phyloP scores from a whole-genome alignment of 1,140 invertebrate genomes.

The Drosophila ficusphila region DNA sequence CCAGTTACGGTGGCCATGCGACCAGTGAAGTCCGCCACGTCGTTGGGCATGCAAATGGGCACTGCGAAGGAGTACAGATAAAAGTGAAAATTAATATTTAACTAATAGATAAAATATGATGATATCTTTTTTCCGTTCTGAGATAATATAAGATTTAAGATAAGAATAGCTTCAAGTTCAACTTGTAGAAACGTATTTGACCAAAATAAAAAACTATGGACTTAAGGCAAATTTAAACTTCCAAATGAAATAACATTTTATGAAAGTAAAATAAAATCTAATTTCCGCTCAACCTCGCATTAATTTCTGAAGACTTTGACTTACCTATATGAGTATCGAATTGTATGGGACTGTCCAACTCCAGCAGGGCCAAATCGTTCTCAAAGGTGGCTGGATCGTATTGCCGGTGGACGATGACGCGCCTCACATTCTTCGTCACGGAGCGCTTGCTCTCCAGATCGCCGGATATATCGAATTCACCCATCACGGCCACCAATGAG shows the following conservation, averaged over 20 bases:
- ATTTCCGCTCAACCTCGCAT: too few species aligned
- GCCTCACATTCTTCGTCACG: conserved; percentile 91
- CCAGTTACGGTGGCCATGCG: conserved; percentile 93
- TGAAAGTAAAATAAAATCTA: too few species aligned
- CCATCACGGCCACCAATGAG: conserved; percentile 94
- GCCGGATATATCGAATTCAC: conserved; percentile 94
- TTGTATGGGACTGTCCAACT: conserved; percentile 92
- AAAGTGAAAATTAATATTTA: background rate
- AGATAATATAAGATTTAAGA: too few species aligned
- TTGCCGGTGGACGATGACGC: conserved; percentile 94
- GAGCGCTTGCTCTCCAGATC: conserved; percentile 91
- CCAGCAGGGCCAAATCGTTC: conserved; percentile 94
- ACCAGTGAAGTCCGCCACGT: conserved; percentile 92
- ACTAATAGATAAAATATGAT: background rate
- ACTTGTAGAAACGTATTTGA: too few species aligned
- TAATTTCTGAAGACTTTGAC: too few species aligned
- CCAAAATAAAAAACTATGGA: too few species aligned
- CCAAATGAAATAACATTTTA: too few species aligned
- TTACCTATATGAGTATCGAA: conserved; percentile 93
- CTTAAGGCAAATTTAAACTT: too few species aligned
- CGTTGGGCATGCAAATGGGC: conserved; percentile 95
- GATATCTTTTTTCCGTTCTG: too few species aligned
- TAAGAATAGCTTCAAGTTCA: too few species aligned
- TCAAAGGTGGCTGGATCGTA: conserved; percentile 96
- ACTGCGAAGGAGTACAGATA: conserved; percentile 86